Conservation (phyloP, 2,113 vertebrate species). For the Eptatretus burgeri region DNA sequence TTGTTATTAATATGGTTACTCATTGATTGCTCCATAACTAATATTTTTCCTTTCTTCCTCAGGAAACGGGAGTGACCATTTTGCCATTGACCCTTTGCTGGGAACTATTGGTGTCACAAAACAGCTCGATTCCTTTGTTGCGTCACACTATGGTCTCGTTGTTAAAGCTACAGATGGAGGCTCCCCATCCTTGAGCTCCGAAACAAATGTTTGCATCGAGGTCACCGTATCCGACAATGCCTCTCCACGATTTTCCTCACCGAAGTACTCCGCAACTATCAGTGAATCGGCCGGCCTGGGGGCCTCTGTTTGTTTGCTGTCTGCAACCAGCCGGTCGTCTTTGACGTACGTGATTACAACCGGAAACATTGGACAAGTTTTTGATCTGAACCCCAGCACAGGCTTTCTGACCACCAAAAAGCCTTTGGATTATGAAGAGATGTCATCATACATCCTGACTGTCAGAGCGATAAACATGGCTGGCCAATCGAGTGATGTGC, state of each 20-base stretch:
- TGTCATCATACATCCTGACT: constrained; percentile 31
- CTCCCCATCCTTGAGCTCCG: constrained; percentile 43
- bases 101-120: constrained; percentile 53
- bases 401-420: constrained; percentile 56
- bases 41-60: constrained; percentile 15
- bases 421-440: constrained; percentile 38
- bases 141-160: constrained; percentile 58
- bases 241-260: constrained; percentile 49
- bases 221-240: constrained; percentile 70
- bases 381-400: constrained; percentile 69
- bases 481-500: constrained; percentile 55
- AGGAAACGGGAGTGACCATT: constrained; percentile 65
- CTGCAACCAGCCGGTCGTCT: constrained; percentile 57
- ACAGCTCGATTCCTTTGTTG: constrained; percentile 46
- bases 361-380: constrained; percentile 33
- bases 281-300: constrained; percentile 49
- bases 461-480: constrained; percentile 86
- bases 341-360: constrained; percentile 56
- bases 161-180: constrained; percentile 55
- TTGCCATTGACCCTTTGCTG: constrained; percentile 58
- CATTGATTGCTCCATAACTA: not conserved
- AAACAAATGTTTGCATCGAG: constrained; percentile 45
- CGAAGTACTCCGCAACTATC: constrained; percentile 57
- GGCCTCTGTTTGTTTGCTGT: constrained; percentile 43
- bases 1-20: too few species aligned